Conservation (phyloP, 2,797 vertebrate genomes). For the Melanotaenia pygmaea region DNA sequence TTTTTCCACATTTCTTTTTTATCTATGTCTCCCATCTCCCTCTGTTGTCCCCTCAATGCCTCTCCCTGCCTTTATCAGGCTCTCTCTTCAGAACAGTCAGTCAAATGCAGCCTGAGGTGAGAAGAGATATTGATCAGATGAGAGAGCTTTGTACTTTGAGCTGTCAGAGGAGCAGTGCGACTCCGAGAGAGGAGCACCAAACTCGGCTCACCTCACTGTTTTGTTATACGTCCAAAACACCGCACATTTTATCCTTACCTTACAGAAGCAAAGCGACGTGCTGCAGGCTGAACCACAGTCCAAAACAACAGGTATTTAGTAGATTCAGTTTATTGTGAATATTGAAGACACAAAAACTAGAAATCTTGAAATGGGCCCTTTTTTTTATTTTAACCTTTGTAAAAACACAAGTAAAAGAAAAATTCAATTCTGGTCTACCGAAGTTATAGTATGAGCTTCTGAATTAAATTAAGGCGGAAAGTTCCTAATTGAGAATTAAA, state of each 20-base stretch:
- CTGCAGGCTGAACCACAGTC: too few relatives aligned
- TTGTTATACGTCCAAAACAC: background rate
- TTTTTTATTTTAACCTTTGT: background rate
- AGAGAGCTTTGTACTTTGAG: slow-evolving; percentile 20
- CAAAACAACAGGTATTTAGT: too few relatives aligned
- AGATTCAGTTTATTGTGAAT: background rate
- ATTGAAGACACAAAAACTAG: background rate
- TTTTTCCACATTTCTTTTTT: background rate
- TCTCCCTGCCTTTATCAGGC: slow-evolving; percentile 9
- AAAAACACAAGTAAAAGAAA: background rate
- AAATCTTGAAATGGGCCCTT: background rate
- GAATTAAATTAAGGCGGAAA: background rate
- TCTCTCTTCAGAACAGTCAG: slow-evolving; percentile 6
- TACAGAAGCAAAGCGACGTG: background rate
- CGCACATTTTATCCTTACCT: background rate
- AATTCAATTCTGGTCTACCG: background rate
- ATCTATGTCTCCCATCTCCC: slow-evolving; percentile 6
- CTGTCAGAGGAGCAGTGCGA: background rate
- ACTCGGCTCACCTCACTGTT: background rate
- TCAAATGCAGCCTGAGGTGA: slow-evolving; percentile 27
- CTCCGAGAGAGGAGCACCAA: slow-evolving; percentile 6
- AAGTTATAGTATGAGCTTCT: background rate
- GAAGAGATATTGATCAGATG: slow-evolving; percentile 50
- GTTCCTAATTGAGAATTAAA: background rate
- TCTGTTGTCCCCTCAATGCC: slow-evolving; percentile 18